These are phyloP conservation scores for Branchinecta lindahli DNA, from an alignment of 1,140 invertebrate genomes.

Conservation along the genomic window DNA sequence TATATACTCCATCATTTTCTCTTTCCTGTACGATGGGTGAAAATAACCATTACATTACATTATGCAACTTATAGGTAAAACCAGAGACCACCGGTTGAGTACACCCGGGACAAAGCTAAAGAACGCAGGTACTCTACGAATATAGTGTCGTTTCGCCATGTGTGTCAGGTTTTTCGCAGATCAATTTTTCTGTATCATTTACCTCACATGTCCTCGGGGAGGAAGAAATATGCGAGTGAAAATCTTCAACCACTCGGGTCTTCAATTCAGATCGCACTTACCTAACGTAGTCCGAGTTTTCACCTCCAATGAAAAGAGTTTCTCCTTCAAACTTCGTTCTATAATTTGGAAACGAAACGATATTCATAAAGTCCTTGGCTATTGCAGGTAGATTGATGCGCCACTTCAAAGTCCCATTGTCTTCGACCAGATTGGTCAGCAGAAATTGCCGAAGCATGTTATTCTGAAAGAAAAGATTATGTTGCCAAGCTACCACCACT, in stretches of 20 bases:
- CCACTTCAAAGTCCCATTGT: constrained; percentile 46
- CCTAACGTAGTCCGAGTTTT: constrained; percentile 58
- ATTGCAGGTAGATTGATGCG: constrained; percentile 54
- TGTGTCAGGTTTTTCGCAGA: too few relatives aligned
- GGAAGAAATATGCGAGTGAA: neutral
- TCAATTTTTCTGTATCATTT: too few relatives aligned
- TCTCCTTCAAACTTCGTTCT: constrained; percentile 41
- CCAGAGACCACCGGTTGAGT: too few relatives aligned
- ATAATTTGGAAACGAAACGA: constrained; percentile 46
- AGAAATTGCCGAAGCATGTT: constrained; percentile 45
- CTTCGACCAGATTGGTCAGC: constrained; percentile 56
- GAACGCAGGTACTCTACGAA: too few relatives aligned
- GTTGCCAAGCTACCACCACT: too few relatives aligned
- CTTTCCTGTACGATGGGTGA: too few relatives aligned
- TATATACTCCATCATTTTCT: too few relatives aligned
- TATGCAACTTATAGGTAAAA: too few relatives aligned
- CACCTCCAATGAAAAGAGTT: constrained; percentile 66
- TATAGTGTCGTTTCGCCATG: too few relatives aligned
- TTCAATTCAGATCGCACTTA: constrained; percentile 31
- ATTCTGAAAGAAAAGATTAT: constrained; percentile 28
- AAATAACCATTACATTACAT: too few relatives aligned
- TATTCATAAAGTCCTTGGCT: constrained; percentile 42
- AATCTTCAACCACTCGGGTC: neutral
- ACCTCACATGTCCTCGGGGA: too few relatives aligned
- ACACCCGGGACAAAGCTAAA: too few relatives aligned